Conservation (phyloP, 2,888 invertebrate species). For the Nemurella pictetii region DNA sequence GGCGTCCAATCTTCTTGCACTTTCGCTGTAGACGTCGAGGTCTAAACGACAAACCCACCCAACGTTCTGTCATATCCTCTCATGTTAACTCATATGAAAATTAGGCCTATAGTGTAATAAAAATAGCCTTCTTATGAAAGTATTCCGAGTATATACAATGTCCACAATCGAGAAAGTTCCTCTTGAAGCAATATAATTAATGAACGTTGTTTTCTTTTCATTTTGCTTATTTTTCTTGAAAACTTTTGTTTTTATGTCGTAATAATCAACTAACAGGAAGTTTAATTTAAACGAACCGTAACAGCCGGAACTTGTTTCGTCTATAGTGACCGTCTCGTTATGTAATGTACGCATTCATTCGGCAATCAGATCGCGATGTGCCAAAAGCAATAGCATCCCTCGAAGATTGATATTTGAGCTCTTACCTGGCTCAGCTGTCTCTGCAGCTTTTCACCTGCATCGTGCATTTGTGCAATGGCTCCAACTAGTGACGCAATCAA, state of each 20-base stretch:
- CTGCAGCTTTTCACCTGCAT: not conserved
- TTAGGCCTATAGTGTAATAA: not conserved
- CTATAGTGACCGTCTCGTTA: not conserved
- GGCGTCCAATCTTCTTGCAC: not conserved
- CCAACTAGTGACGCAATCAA: not conserved
- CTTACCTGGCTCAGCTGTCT: not conserved
- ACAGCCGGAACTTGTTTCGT: conserved; percentile 23
- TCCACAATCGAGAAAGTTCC: conserved; percentile 32
- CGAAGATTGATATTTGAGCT: too few relatives aligned
- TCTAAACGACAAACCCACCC: not conserved
- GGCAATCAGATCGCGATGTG: not conserved
- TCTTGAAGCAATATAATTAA: conserved; percentile 29
- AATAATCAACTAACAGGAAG: conserved; percentile 25
- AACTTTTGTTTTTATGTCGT: conserved; percentile 30
- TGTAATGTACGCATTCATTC: not conserved
- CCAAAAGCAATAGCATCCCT: not conserved
- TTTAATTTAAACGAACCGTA: conserved; percentile 25
- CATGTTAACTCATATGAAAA: conserved; percentile 10
- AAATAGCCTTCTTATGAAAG: conserved; percentile 12
- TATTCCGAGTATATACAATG: conserved; percentile 18
- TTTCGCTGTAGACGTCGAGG: not conserved
- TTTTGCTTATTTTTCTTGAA: conserved; percentile 24
- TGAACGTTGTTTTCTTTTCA: conserved; percentile 27
- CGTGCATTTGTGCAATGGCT: not conserved
- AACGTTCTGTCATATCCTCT: not conserved